Conservation (phyloP, 2,888 invertebrate species). For the Callosobruchus maculatus region DNA sequence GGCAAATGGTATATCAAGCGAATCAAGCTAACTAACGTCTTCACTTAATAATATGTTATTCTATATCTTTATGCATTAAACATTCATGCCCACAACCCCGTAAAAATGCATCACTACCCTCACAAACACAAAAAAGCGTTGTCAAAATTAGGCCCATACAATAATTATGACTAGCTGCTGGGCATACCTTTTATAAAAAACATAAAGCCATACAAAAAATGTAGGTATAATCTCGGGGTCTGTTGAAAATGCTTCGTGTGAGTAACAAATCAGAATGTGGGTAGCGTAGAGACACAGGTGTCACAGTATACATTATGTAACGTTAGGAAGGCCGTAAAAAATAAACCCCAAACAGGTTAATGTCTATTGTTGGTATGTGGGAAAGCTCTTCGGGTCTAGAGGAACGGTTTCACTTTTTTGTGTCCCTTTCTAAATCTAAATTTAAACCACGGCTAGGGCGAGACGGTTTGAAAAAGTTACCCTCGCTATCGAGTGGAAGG, state of each 20-base stretch:
- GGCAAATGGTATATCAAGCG: too few species aligned
- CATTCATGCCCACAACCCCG: not conserved
- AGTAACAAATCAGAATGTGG: constrained; percentile 24
- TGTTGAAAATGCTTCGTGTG: constrained; percentile 20
- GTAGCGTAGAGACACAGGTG: constrained; percentile 32
- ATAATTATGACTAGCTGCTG: constrained; percentile 19
- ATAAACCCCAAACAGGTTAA: constrained; percentile 39
- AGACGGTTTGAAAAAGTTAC: constrained; percentile 27
- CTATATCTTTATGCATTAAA: not conserved
- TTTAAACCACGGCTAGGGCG: not conserved
- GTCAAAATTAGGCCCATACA: constrained; percentile 21
- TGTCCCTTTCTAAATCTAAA: constrained; percentile 7
- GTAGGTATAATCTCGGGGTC: constrained; percentile 9
- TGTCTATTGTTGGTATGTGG: constrained; percentile 42
- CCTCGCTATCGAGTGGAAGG: constrained; percentile 16
- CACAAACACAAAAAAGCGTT: constrained; percentile 15
- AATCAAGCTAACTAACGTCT: too few species aligned
- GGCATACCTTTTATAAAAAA: constrained; percentile 8
- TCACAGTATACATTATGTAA: constrained; percentile 21
- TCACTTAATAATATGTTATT: too few species aligned
- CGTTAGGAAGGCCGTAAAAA: constrained; percentile 13
- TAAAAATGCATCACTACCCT: not conserved
- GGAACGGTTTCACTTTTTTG: constrained; percentile 30
- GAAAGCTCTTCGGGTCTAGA: constrained; percentile 26
- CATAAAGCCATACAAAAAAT: constrained; percentile 13